Evolutionary conservation across 2,797 vertebrate genomes (phyloP), one percentile per base, ranked within the genome.

Genomic region (Mionectes olivaceus): DNA sequence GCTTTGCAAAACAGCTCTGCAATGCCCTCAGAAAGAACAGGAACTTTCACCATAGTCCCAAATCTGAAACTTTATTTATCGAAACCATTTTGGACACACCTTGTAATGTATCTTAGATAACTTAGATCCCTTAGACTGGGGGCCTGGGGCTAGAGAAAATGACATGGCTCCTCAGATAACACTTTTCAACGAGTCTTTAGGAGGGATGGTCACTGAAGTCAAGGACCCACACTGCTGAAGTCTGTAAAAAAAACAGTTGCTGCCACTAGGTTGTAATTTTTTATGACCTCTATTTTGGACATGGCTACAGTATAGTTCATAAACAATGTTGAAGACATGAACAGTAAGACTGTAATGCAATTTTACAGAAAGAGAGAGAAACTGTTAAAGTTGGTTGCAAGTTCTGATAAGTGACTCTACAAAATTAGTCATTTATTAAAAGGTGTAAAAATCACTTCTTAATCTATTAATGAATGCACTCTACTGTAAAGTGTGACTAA

Each of bases 381-480:
- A 57, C 4, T 49, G 55, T 83, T 86, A 69, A 68, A 86, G 11
- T 23, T 70, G 27, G 11, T 67, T 73, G 21, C 37, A 84, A 74
- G 52, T 25, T 80, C 77, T 96, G 80, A 21, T 87, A 93, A 76
- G 30, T 94, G 88, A 87, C 78, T 89, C 63, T 35, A 77, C 37
- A 73, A 90, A 95, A 95, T 82, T 43, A 83, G 77, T 90, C 63
- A 95, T 90, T 95, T 89, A 92, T 95, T 96, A 95, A 89, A 94
- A 80, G 37, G 15, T 60, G 17, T 56, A 82, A 90, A 85, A 97
- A 94, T 90, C 11, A 85, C 89, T 89, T 96, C 90, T 95, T 82
- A 85, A 84, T 63, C 63, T 91, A 80, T 94, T 95, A 92, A 95
- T 94, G 88, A 95, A 87, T 86, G 35, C 59, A 49, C 33, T 70